A percentile compares a stretch with the other conserved stretches of the same genome.
These are phyloP conservation scores for Ganaspis brasiliensis DNA, from an alignment of 2,888 invertebrate species.

Conservation along the genomic window DNA sequence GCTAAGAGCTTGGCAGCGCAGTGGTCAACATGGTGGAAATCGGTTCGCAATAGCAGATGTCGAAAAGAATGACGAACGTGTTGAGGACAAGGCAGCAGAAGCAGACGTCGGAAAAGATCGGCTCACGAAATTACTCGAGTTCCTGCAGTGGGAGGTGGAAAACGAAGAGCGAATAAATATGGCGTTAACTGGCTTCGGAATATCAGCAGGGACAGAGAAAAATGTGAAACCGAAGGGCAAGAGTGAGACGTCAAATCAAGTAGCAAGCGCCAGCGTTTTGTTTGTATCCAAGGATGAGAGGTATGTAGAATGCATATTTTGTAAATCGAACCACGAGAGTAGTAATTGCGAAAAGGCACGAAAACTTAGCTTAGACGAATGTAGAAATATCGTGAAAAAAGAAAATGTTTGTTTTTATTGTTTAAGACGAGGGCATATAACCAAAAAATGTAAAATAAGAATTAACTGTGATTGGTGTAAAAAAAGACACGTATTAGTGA, in stretches of 20 bases:
- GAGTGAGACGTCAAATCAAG: neutral
- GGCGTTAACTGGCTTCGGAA: neutral
- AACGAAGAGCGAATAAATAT: slow-evolving; percentile 42
- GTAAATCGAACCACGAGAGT: slow-evolving; percentile 1
- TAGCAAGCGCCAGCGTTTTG: slow-evolving; percentile 8
- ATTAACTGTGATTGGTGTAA: slow-evolving; percentile 62
- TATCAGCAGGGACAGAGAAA: neutral
- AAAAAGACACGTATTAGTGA: slow-evolving; percentile 54
- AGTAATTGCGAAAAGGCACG: slow-evolving; percentile 6
- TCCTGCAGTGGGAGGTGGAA: slow-evolving; percentile 40
- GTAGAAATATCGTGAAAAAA: slow-evolving; percentile 46
- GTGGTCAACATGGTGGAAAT: neutral
- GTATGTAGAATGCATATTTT: neutral
- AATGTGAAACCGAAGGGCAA: neutral
- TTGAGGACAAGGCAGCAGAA: too few relatives aligned
- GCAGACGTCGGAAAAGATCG: neutral
- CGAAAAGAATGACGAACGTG: too few relatives aligned
- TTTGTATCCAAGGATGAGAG: neutral
- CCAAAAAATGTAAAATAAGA: slow-evolving; percentile 59
- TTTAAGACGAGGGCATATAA: slow-evolving; percentile 60
- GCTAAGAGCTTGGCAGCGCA: slow-evolving; percentile 59
- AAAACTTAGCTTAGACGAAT: neutral
- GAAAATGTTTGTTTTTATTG: slow-evolving; percentile 64
- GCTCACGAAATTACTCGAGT: neutral
- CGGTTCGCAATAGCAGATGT: too few relatives aligned